Conservation (phyloP, 2,113 vertebrate species). For the Lepisosteus oculatus region DNA sequence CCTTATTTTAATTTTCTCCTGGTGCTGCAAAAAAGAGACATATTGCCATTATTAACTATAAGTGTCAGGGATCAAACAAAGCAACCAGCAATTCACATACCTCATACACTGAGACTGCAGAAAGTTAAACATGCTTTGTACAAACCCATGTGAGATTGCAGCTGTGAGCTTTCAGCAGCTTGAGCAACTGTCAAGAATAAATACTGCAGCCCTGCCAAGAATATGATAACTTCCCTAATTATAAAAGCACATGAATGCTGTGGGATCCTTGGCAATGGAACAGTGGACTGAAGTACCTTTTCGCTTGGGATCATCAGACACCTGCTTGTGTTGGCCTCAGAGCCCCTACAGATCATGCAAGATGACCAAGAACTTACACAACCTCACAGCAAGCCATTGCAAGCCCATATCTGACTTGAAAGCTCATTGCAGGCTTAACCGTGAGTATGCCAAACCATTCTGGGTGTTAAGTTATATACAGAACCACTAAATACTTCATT, state of each 20-base stretch:
- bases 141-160: slow-evolving; percentile 5
- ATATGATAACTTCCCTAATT: slow-evolving; percentile 28
- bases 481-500: neutral
- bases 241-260: slow-evolving; percentile 25
- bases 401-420: slow-evolving; percentile 18
- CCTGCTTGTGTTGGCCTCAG: slow-evolving; percentile 36
- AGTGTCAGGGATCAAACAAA: slow-evolving; percentile 30
- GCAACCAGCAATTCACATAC: slow-evolving; percentile 30
- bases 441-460: slow-evolving; percentile 5
- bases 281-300: neutral
- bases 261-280: slow-evolving; percentile 25
- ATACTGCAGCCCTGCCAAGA: slow-evolving; percentile 22
- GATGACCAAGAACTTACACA: slow-evolving; percentile 32
- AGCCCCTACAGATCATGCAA: slow-evolving; percentile 19
- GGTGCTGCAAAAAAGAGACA: slow-evolving; percentile 8
- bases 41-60: slow-evolving; percentile 29
- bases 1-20: neutral
- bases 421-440: slow-evolving; percentile 21
- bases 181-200: slow-evolving; percentile 11
- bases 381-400: slow-evolving; percentile 32
- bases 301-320: slow-evolving; percentile 22
- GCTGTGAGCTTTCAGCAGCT: slow-evolving; percentile 25
- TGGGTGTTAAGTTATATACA: neutral
- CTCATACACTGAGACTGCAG: slow-evolving; percentile 14
- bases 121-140: slow-evolving; percentile 7